These are phyloP conservation scores for Aplodontia rufa DNA, from an alignment of 2,113 vertebrate species.

Conservation along the genomic window DNA sequence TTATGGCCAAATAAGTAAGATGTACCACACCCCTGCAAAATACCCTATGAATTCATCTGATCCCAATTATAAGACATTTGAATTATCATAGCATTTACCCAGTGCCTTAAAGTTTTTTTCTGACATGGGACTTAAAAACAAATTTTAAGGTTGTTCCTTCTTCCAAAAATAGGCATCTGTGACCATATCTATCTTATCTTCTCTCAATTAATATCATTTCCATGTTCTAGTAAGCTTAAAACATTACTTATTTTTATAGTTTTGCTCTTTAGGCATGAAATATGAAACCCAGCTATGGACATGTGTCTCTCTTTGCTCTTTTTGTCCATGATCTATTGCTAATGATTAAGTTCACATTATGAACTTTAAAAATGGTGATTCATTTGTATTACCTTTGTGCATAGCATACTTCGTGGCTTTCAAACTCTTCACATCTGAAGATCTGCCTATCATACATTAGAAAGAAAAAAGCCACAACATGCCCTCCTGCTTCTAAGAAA, in stretches of 20 bases:
- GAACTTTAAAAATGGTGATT: slow-evolving; percentile 74
- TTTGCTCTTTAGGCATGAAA: slow-evolving; percentile 71
- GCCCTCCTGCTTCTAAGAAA: slow-evolving; percentile 8
- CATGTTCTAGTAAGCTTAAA: slow-evolving; percentile 36
- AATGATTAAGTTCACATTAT: slow-evolving; percentile 71
- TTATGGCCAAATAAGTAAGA: background rate
- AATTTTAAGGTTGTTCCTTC: slow-evolving; percentile 27
- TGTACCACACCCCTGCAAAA: background rate
- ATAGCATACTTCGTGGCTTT: slow-evolving; percentile 59
- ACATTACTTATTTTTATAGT: slow-evolving; percentile 71
- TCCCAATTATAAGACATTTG: background rate
- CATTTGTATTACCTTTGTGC: slow-evolving; percentile 61
- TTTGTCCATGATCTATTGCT: slow-evolving; percentile 57
- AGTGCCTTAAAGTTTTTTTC: background rate
- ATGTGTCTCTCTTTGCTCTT: slow-evolving; percentile 69
- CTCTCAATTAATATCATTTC: slow-evolving; percentile 48
- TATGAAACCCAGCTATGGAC: slow-evolving; percentile 54
- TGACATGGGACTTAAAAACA: background rate
- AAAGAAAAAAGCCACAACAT: slow-evolving; percentile 35
- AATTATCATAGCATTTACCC: background rate
- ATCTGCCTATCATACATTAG: slow-evolving; percentile 9
- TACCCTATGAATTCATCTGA: background rate
- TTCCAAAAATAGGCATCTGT: slow-evolving; percentile 46
- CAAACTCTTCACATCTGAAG: slow-evolving; percentile 56
- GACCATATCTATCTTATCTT: slow-evolving; percentile 35